These are phyloP conservation scores for Parotia lawesii DNA, from an alignment of 2,113 vertebrate genomes.

Conservation along the genomic window DNA sequence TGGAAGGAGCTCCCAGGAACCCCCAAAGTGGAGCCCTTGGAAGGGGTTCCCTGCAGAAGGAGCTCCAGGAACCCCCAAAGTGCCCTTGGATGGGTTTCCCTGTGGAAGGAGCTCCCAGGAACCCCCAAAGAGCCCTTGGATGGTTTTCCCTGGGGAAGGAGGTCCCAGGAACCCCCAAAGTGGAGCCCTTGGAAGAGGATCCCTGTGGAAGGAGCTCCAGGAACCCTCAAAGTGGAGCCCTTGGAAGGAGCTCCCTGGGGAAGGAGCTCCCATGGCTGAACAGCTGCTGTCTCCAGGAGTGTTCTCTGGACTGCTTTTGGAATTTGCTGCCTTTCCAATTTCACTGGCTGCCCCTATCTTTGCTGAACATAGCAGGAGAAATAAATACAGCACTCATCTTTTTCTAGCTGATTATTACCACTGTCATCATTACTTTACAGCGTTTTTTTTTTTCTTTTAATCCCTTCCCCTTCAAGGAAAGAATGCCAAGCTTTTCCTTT, in stretches of 20 bases:
- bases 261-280: background rate
- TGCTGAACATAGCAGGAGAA: background rate
- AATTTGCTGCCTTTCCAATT: conserved; percentile 4
- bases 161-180: too few relatives aligned
- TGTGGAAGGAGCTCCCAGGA: too few relatives aligned
- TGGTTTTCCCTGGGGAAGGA: too few relatives aligned
- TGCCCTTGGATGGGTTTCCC: background rate
- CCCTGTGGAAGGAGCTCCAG: too few relatives aligned
- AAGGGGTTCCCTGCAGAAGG: too few relatives aligned
- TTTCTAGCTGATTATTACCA: background rate
- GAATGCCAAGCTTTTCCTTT: background rate
- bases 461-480: background rate
- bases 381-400: background rate
- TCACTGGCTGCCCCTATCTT: background rate
- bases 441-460: background rate
- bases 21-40: too few relatives aligned
- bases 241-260: background rate
- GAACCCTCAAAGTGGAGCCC: background rate
- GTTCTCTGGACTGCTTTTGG: background rate
- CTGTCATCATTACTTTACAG: background rate
- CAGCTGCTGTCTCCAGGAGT: background rate
- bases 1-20: too few relatives aligned
- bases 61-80: background rate
- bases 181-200: background rate
- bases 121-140: background rate